These are phyloP conservation scores for Mechanitis messenoides DNA, from an alignment of 2,888 invertebrate species.

Conservation along the genomic window DNA sequence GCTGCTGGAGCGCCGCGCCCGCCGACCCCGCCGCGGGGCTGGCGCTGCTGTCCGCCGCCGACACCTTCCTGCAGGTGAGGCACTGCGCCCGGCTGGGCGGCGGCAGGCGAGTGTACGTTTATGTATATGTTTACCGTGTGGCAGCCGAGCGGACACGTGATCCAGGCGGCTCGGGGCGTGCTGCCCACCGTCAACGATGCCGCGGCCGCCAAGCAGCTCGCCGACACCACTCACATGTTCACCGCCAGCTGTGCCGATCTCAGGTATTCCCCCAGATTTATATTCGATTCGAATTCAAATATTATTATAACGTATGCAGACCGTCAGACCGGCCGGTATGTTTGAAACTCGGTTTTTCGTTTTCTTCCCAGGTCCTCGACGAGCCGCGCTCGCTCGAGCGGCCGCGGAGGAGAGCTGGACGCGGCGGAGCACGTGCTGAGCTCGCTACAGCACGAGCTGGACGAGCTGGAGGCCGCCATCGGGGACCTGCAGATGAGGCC, in stretches of 20 bases:
- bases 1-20: conserved; percentile 81
- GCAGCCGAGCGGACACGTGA: conserved; percentile 28
- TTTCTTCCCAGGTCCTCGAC: conserved; percentile 74
- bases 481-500: conserved; percentile 84
- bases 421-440: conserved; percentile 89
- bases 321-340: too few species aligned
- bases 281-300: too few species aligned
- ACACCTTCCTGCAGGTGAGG: conserved; percentile 86
- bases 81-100: not conserved
- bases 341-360: conserved; percentile 9
- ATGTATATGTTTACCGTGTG: not conserved
- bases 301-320: too few species aligned
- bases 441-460: conserved; percentile 87
- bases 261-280: conserved; percentile 38
- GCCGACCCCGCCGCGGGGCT: conserved; percentile 86
- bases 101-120: too few species aligned
- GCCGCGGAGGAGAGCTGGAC: conserved; percentile 90
- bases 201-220: conserved; percentile 84
- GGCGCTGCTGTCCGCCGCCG: conserved; percentile 87
- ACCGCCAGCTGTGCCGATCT: conserved; percentile 81
- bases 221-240: conserved; percentile 81
- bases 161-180: conserved; percentile 82
- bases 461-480: conserved; percentile 87
- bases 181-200: conserved; percentile 90
- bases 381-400: conserved; percentile 83